Conservation (phyloP, 2,888 invertebrate genomes). For the Ephialtes manifestator region DNA sequence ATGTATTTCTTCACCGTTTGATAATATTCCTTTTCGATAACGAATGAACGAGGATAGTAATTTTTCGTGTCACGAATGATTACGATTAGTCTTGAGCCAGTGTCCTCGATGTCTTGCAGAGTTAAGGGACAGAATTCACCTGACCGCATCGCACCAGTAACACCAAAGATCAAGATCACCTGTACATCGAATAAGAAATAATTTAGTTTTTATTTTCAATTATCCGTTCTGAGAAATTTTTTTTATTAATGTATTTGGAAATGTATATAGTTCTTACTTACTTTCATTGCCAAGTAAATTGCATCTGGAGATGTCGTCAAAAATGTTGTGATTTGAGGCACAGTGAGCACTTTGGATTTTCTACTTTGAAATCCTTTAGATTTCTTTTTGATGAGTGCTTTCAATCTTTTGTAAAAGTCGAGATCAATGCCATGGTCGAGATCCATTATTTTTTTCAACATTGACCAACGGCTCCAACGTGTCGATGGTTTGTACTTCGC, state of each 20-base stretch:
- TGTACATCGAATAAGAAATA: slow-evolving; percentile 27
- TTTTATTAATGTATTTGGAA: background rate
- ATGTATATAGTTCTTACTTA: no score
- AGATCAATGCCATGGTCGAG: slow-evolving; percentile 26
- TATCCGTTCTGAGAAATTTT: slow-evolving; percentile 24
- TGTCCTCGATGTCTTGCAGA: background rate
- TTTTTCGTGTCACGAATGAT: slow-evolving; percentile 59
- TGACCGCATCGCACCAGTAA: slow-evolving; percentile 56
- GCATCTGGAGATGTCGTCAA: slow-evolving; percentile 8
- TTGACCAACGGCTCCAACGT: slow-evolving; percentile 27
- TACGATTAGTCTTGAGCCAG: slow-evolving; percentile 9
- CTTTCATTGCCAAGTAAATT: no score
- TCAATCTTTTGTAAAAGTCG: background rate
- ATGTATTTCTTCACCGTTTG: background rate
- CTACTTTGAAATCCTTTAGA: no score
- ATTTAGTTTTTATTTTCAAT: slow-evolving; percentile 35
- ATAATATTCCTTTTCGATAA: slow-evolving; percentile 55
- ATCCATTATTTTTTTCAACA: slow-evolving; percentile 17
- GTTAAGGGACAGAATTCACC: slow-evolving; percentile 54
- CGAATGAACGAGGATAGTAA: slow-evolving; percentile 59
- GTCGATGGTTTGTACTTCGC: slow-evolving; percentile 25
- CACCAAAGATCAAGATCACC: slow-evolving; percentile 61
- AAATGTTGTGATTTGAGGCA: slow-evolving; percentile 31
- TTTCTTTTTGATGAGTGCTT: no score
- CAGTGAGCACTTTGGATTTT: slow-evolving; percentile 22